A percentile compares a stretch with the other conserved stretches of the same genome.
These are phyloP conservation scores for Lucifuga dentata DNA, from an alignment of 2,113 vertebrate genomes.

Conservation along the genomic window DNA sequence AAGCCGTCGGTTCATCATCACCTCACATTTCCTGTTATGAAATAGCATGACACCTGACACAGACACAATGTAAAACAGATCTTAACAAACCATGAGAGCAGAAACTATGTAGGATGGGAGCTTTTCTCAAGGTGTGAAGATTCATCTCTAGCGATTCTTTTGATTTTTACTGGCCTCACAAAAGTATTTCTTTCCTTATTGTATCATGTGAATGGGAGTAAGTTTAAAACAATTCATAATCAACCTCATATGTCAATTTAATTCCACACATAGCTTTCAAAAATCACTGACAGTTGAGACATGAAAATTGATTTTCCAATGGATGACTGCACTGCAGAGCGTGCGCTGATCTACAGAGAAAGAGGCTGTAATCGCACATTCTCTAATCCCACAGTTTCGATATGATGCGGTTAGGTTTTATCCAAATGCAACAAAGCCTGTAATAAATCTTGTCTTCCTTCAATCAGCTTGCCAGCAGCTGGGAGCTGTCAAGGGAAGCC, in stretches of 20 bases:
- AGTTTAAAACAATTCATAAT: slow-evolving; percentile 52
- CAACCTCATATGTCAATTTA: slow-evolving; percentile 64
- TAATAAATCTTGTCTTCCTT: slow-evolving; percentile 82
- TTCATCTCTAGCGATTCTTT: not conserved
- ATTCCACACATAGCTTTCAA: slow-evolving; percentile 63
- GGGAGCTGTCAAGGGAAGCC: slow-evolving; percentile 81
- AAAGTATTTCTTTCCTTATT: slow-evolving; percentile 24
- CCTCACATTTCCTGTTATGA: slow-evolving; percentile 78
- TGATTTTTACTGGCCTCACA: slow-evolving; percentile 12
- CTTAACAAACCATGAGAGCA: slow-evolving; percentile 51
- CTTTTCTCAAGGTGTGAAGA: slow-evolving; percentile 33
- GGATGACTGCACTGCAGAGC: slow-evolving; percentile 70
- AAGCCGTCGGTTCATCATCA: slow-evolving; percentile 51
- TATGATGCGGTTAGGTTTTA: slow-evolving; percentile 79
- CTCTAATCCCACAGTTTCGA: slow-evolving; percentile 73
- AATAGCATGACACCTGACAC: slow-evolving; percentile 52
- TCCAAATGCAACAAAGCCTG: slow-evolving; percentile 79
- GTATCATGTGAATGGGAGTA: slow-evolving; percentile 46
- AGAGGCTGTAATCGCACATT: slow-evolving; percentile 70
- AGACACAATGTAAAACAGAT: slow-evolving; percentile 45
- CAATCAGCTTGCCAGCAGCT: slow-evolving; percentile 82
- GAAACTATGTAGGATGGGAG: slow-evolving; percentile 34
- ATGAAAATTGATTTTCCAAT: slow-evolving; percentile 73
- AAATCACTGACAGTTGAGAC: slow-evolving; percentile 68
- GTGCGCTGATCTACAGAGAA: slow-evolving; percentile 57